A percentile compares a stretch with the other conserved stretches of the same genome.
phyloP scores from a whole-genome alignment of 2,888 invertebrate genomes.

The Petrolisthes cinctipes region DNA sequence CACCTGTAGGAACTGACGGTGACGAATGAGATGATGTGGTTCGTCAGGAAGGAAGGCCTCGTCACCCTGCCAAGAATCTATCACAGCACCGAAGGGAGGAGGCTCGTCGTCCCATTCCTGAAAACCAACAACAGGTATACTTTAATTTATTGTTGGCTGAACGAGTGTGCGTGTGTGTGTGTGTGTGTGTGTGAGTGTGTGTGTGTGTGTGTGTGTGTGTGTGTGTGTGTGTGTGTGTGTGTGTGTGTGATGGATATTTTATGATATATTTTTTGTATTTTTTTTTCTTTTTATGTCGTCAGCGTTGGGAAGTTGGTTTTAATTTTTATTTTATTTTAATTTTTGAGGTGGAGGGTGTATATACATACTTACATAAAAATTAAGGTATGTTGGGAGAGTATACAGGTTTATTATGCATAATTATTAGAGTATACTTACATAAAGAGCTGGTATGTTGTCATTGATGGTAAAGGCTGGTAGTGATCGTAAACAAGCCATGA shows the following conservation, averaged over 20 bases:
- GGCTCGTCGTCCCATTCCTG: conserved; percentile 65
- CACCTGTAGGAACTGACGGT: conserved; percentile 56
- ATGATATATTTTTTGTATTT: background rate
- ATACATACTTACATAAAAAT: background rate
- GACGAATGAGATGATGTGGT: conserved; percentile 57
- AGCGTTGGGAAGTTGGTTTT: background rate
- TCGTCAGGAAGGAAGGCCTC: conserved; percentile 60
- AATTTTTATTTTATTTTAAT: background rate
- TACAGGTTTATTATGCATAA: background rate
- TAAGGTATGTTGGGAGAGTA: background rate
- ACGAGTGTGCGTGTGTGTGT: background rate
- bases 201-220: background rate
- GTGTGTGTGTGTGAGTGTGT: background rate
- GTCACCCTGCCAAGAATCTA: conserved; percentile 57
- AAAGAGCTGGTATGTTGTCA: conserved; percentile 49
- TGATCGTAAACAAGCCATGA: conserved; percentile 47
- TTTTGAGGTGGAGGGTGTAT: background rate
- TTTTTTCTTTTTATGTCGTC: background rate
- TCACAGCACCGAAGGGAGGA: conserved; percentile 59
- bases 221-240: background rate
- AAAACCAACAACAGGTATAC: background rate
- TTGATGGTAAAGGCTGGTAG: conserved; percentile 48
- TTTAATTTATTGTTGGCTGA: background rate
- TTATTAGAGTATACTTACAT: conserved; percentile 60
- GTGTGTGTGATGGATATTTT: no score